Base-by-base conservation (phyloP, 2,888 invertebrate species). In the Eupithecia tripunctaria region DNA sequence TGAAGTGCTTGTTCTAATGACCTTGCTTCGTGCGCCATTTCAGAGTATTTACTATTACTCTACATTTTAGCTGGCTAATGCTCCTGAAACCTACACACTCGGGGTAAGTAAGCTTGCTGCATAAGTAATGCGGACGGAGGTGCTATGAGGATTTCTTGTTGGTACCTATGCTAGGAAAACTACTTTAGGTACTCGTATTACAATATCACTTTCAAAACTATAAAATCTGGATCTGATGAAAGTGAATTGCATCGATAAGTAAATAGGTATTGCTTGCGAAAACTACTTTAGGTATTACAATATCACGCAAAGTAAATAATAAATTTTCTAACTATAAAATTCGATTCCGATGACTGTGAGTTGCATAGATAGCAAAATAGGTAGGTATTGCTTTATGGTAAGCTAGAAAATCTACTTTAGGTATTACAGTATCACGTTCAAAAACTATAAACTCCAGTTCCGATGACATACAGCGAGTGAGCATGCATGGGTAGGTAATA, bases 1-100 rank as follows among this genome's bases (percentile, higher is more conserved):
- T 51, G 12, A 25, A 56, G 56, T 25, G 56, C 25, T 12, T 12
- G 25, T 56, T 56, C 36, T 36, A 36, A 63, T 32, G n/a, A 32
- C 36, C 62, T 36, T 36, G 62, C 62, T 36, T 10, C 32, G n/a
- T 63, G 62, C 36, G 21, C 32, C 36, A 32, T 63, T 63, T 10
- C 62, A 29, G 32, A 32, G 62, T 63, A 63, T 63, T 60, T 12
- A 60, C 29, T 29, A n/a, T n/a, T 32, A 32, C 36, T 63, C 62
- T 63, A 36, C 62, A 63, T 36, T n/a, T 36, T 63, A 63, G 62
- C 62, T 32, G 32, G 32, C 32, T 63, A 63, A 63, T 63, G 36
- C 18, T 60, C 62, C 29, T 36, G 62, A 62, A 62, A 62, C 29
- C 36, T 60, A 63, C 36, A 36, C 62, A n/a, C n/a, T 32, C n/a